These are phyloP conservation scores for Dryomyza anilis DNA, from an alignment of 2,888 invertebrate genomes.

Conservation along the genomic window DNA sequence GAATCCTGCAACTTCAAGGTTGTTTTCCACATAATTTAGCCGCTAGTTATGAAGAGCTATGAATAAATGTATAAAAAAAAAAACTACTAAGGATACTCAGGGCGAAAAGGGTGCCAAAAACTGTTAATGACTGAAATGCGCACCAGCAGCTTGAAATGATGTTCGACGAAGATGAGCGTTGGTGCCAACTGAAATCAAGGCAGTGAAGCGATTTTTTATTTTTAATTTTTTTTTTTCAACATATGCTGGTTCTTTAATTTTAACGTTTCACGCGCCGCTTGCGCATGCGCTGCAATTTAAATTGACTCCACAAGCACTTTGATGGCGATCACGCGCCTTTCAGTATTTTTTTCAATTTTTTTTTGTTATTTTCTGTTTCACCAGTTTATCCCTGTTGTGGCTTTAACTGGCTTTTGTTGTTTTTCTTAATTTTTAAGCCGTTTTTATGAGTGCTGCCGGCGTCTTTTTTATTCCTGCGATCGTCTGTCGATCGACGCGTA, in stretches of 20 bases:
- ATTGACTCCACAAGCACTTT: conserved; percentile 54
- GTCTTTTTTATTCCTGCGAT: conserved; percentile 9
- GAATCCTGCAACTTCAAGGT: no score
- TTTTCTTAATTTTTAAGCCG: not conserved
- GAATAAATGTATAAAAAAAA: no score
- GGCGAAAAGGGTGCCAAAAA: no score
- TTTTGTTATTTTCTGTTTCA: not conserved
- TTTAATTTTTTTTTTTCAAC: conserved; percentile 3
- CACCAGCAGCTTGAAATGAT: not conserved
- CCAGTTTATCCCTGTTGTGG: not conserved
- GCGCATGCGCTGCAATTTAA: conserved; percentile 47
- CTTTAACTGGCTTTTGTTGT: not conserved
- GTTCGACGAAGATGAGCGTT: not conserved
- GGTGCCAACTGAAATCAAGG: conserved; percentile 8
- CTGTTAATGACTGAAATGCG: conserved; percentile 13
- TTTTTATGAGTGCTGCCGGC: conserved; percentile 12
- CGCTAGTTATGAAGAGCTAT: no score
- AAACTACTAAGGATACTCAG: no score
- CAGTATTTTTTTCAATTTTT: conserved; percentile 34
- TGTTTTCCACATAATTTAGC: no score
- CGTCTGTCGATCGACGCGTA: not conserved
- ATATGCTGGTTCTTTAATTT: conserved; percentile 18
- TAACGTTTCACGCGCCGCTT: conserved; percentile 37
- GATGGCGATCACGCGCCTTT: conserved; percentile 54
- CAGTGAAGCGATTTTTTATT: not conserved